Evolutionary conservation across 2,113 vertebrate species (phyloP).

Genomic region (Platycercus adscitus): DNA sequence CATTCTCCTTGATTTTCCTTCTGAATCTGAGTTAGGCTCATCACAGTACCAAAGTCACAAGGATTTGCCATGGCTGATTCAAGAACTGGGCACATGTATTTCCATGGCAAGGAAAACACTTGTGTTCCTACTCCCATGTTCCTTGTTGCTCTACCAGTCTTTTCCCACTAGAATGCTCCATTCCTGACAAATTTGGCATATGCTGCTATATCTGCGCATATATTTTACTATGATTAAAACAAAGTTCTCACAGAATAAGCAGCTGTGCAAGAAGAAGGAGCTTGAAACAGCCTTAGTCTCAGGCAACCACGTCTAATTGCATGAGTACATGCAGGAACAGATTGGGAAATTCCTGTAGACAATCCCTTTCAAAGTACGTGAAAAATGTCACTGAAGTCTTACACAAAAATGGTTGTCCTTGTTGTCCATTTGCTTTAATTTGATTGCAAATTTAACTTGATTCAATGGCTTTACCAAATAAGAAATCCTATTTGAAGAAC

Average conservation of each 20-base stretch:
- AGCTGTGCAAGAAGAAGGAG: background rate
- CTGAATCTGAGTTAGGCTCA: background rate
- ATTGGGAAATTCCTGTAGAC: background rate
- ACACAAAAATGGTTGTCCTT: background rate
- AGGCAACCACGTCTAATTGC: background rate
- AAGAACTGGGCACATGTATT: background rate
- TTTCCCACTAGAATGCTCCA: background rate
- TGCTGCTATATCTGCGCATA: background rate
- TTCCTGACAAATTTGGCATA: background rate
- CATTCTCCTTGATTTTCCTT: background rate
- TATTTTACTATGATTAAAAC: background rate
- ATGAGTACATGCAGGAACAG: background rate
- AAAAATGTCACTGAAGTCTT: background rate
- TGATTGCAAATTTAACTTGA: background rate
- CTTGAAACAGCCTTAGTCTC: background rate
- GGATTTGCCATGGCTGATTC: background rate
- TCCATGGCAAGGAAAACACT: background rate
- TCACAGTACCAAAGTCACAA: background rate
- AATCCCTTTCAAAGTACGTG: background rate
- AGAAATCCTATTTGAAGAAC: background rate
- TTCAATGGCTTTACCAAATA: background rate
- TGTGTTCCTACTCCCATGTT: background rate
- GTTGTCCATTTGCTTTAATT: background rate
- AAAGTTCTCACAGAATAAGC: background rate
- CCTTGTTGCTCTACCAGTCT: background rate